phyloP scores from a whole-genome alignment of 2,113 vertebrate species.

The Phycodurus eques region DNA sequence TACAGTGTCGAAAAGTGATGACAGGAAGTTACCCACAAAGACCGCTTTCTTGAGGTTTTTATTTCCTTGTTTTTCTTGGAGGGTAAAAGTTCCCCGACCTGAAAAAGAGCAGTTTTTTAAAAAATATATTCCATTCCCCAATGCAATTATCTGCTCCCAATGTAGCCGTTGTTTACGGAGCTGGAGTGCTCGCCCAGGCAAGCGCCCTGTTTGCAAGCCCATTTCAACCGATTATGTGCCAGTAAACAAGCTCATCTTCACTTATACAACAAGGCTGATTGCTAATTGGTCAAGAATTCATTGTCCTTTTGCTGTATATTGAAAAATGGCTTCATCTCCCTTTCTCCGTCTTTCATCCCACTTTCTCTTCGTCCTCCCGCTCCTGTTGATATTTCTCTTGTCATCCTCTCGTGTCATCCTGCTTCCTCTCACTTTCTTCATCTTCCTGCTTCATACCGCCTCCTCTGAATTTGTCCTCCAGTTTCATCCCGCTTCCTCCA shows the following conservation, averaged over 20 bases:
- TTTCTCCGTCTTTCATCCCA: too few species aligned
- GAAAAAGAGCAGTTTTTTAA: slow-evolving; percentile 58
- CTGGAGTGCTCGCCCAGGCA: slow-evolving; percentile 2
- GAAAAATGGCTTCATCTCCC: too few species aligned
- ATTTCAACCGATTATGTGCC: background rate
- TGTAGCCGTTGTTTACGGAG: slow-evolving; percentile 53
- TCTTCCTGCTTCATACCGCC: too few species aligned
- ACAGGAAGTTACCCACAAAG: background rate
- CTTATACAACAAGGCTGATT: background rate
- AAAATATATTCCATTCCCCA: slow-evolving; percentile 38
- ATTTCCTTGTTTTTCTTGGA: slow-evolving; percentile 37
- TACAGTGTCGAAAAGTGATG: background rate
- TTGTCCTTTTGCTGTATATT: too few species aligned
- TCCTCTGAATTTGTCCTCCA: too few species aligned
- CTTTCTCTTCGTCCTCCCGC: background rate
- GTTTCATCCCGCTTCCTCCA: too few species aligned
- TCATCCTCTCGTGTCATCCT: background rate
- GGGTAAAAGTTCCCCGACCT: background rate
- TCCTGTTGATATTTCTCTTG: background rate
- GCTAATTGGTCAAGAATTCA: slow-evolving; percentile 20
- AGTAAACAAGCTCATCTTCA: background rate
- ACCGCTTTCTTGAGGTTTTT: background rate
- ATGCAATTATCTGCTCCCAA: slow-evolving; percentile 45
- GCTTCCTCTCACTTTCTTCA: background rate
- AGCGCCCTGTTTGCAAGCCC: slow-evolving; percentile 18